Conservation (phyloP, 2,797 vertebrate species). For the Sebastes variabilis region DNA sequence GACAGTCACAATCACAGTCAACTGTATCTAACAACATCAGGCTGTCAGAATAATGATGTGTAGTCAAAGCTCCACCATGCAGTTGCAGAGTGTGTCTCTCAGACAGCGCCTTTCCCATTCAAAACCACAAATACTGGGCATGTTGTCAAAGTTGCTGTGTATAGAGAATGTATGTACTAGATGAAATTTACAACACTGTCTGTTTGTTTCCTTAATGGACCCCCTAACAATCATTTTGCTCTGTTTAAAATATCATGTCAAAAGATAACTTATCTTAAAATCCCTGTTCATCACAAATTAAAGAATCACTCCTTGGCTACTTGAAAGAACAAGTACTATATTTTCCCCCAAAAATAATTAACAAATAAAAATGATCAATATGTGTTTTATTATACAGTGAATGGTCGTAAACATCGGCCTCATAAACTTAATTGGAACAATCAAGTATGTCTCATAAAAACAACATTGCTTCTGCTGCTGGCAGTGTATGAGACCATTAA, state of each 20-base stretch:
- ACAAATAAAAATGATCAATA: conserved; percentile 32
- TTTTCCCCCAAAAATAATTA: neutral
- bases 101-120: no score
- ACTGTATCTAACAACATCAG: neutral
- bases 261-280: neutral
- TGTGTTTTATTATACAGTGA: conserved; percentile 86
- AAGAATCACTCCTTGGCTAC: neutral
- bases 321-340: neutral
- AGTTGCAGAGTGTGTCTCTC: neutral
- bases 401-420: conserved; percentile 90
- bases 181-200: neutral
- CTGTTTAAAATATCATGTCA: neutral
- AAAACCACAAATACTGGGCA: no score
- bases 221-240: neutral
- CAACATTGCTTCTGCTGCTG: conserved; percentile 83
- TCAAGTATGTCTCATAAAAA: conserved; percentile 86
- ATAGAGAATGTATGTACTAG: no score
- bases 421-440: conserved; percentile 87
- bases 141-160: no score
- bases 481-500: conserved; percentile 88
- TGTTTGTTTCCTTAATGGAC: neutral
- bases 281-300: neutral
- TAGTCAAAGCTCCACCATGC: neutral
- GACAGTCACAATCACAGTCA: neutral
- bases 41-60: neutral